A percentile compares a stretch with the other conserved stretches of the same genome.
Conservation (phyloP, 2,797 vertebrate species). For the Rhinophrynus dorsalis region DNA sequence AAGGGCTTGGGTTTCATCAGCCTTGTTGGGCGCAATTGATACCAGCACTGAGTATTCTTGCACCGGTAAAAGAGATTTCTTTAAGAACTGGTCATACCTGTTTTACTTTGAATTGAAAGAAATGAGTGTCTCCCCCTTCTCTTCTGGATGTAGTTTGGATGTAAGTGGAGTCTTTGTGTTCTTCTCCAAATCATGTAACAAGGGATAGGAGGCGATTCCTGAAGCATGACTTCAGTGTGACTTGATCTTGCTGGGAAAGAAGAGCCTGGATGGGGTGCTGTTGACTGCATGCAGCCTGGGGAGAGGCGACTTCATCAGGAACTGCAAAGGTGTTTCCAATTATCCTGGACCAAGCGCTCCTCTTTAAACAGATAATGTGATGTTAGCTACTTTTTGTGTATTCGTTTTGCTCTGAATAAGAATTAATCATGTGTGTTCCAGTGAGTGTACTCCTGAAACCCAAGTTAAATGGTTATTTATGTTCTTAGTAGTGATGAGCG, state of each 20-base stretch:
- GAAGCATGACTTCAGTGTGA: conserved; percentile 47
- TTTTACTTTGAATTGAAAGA: conserved; percentile 67
- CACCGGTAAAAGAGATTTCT: conserved; percentile 20
- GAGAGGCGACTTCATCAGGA: no score
- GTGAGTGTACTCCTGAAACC: no score
- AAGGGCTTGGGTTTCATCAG: conserved; percentile 23
- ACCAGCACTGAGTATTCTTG: conserved; percentile 14
- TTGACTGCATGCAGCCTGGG: no score
- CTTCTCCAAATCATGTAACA: conserved; percentile 42
- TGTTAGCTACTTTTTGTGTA: no score
- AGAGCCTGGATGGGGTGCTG: no score
- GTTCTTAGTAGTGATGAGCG: no score
- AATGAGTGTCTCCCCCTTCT: conserved; percentile 28
- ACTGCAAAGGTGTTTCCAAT: no score
- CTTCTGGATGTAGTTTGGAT: conserved; percentile 36
- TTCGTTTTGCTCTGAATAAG: no score
- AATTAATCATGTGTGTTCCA: no score
- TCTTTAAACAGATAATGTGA: no score
- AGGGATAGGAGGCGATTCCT: conserved; percentile 10
- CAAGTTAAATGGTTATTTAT: no score
- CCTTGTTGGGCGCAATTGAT: conserved; percentile 15
- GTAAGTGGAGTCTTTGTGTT: conserved; percentile 48
- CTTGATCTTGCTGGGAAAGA: conserved; percentile 56
- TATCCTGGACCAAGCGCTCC: no score
- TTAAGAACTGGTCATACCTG: conserved; percentile 65